Evolutionary conservation across 92 coral and sea anemone species (phyloP), one percentile per base, ranked within the genome.

Genomic region (Parazoanthus atlanticus): DNA sequence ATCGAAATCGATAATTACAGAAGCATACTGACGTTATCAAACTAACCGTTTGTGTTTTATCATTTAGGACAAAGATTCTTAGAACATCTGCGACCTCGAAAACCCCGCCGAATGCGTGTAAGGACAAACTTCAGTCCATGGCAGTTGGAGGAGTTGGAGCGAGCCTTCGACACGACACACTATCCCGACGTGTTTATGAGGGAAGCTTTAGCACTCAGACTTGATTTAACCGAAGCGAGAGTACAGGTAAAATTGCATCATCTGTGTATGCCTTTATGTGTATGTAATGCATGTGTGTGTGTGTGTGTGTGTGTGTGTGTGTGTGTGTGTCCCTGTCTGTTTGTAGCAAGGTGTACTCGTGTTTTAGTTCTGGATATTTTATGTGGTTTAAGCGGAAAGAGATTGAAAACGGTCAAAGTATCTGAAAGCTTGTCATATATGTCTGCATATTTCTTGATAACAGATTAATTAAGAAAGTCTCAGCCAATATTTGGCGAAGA

Each of bases 151-250:
- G 98, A 97, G 85, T 90, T 97, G 19, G 99, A 97, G 84, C 83
- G 98, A 87, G 99, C 99, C 1, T 97, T 97, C 75, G 97, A 93
- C 74, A 95, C 96, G 0, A 97, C 99, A 0, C 99, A 97, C 41
- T 97, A 97, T 43, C 99, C 99, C 0, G 99, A 97, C 76, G 99
- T 97, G 40, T 97, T 97, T 79, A 97, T 97, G 99, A 93, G 99
- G 75, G 99, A 97, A 90, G 95, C 97, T 26, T 92, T 97, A 8
- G 99, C 98, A 16, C 82, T 97, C 19, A 77, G 99, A 73, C 93
- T 97, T 70, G 99, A 97, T 71, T 89, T 97, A 28, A 97, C 99
- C 21, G 99, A 97, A 86, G 99, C 99, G 13, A 82, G 99, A 88
- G 99, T 97, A 19, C 99, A 97, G 97, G 99, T 97, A 85, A 86